Evolutionary conservation across 2,888 invertebrate genomes (phyloP), one percentile per base, ranked within the genome.

Genomic region (Tenodera sinensis): DNA sequence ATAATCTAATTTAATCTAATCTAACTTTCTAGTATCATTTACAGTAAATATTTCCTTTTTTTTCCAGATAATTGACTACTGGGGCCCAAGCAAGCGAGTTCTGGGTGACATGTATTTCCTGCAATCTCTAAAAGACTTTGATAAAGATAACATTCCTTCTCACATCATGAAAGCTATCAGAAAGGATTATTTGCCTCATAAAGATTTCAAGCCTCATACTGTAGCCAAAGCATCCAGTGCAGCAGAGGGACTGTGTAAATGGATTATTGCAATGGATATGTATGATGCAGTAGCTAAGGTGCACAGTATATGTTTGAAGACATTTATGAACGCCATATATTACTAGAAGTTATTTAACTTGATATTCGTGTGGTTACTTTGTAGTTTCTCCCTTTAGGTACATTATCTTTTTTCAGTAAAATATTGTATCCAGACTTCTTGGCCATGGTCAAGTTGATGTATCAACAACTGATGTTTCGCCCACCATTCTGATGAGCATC

Each of bases 171-270:
- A 95, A 91, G 96, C 96, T 93, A 96, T 97, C 91, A 94, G 97
- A 91, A 96, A 96, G 92, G 97, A 97, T 92, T 97, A 96, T 93
- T 93, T 97, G 81, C 95, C 95, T 0, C 95, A 97, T 92, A 96
- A 96, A 92, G 96, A 97, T 92, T 98, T 98, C 92, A 96, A 97
- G 91, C 97, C 97, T 2, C 94, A 95, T 90, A 95, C 97, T 89
- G 96, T 98, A 89, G 97, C 97, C 25, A 97, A 98, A 93, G 98
- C 98, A 0, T 99, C 98, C 0, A 96, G 97, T 91, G 99, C 99
- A 4, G 99, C 98, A 30, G 98, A 99, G 94, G 98, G 98, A 88
- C 94, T 98, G 83, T 98, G 98, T 93, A 97, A 97, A 92, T 98
- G 98, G 98, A 97, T 98, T 88, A 95, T 97, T 91, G 98, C 98